A percentile compares a stretch with the other conserved stretches of the same genome.
Conservation (phyloP, 2,888 invertebrate species). For the Schizaphis graminum region DNA sequence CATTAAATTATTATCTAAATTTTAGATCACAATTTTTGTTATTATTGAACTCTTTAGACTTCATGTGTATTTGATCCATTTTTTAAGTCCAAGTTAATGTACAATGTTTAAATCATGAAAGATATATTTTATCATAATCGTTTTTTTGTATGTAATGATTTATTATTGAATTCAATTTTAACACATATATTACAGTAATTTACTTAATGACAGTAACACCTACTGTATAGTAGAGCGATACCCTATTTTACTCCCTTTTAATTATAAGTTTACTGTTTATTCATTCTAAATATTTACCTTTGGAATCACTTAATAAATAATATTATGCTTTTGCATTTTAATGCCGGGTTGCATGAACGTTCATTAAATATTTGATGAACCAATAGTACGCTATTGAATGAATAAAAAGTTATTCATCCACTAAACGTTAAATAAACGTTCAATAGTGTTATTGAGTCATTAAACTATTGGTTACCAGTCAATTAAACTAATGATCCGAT, state of each 20-base stretch:
- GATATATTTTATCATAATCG: too few relatives aligned
- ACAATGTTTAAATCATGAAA: too few relatives aligned
- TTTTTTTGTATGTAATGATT: background rate
- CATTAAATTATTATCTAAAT: background rate
- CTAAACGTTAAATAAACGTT: too few relatives aligned
- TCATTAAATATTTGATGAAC: too few relatives aligned
- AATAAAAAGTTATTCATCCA: too few relatives aligned
- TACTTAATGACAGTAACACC: background rate
- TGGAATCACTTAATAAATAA: background rate
- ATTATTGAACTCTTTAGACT: background rate
- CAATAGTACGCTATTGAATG: too few relatives aligned
- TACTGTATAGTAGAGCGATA: background rate
- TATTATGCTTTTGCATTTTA: background rate
- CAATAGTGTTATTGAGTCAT: too few relatives aligned
- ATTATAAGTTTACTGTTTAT: background rate
- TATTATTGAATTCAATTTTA: background rate
- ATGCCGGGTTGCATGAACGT: too few relatives aligned
- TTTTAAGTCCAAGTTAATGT: too few relatives aligned
- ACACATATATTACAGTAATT: background rate
- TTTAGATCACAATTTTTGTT: background rate
- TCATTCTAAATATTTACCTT: background rate
- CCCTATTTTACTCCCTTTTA: background rate
- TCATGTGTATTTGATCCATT: background rate
- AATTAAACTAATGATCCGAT: too few relatives aligned
- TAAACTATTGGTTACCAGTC: too few relatives aligned